Percentiles rank a stretch among this genome's conserved stretches.
These are phyloP conservation scores for Meloidogyne hapla DNA, from an alignment of 1,140 invertebrate genomes.

Conservation along the genomic window DNA sequence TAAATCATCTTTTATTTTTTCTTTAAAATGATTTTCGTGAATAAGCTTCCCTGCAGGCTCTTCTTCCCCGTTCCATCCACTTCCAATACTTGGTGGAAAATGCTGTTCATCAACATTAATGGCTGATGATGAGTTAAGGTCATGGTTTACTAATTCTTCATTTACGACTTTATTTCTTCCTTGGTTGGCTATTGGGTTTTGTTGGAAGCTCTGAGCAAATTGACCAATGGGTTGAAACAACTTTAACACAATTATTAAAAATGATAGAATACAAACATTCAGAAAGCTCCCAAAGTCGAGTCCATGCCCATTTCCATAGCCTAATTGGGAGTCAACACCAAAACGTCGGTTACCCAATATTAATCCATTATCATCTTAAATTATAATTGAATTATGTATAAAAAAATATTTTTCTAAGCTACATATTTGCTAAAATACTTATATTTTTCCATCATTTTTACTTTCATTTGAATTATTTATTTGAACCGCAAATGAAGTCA, in stretches of 20 bases:
- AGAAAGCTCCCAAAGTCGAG: conserved; percentile 45
- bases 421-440: no score
- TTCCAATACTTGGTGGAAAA: conserved; percentile 32
- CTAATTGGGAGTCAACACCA: conserved; percentile 44
- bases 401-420: no score
- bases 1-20: not conserved
- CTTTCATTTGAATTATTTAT: no score
- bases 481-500: no score
- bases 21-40: not conserved
- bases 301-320: conserved; percentile 37
- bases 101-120: not conserved
- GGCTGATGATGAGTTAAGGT: no score
- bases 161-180: no score
- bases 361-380: conserved; percentile 44
- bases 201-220: not conserved
- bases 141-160: not conserved
- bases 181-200: not conserved
- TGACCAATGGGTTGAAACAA: conserved; percentile 24
- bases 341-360: conserved; percentile 39
- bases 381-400: not conserved
- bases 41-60: not conserved
- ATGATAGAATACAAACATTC: conserved; percentile 27
- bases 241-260: not conserved
- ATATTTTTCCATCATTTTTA: no score
- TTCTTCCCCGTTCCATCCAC: conserved; percentile 33